phyloP scores from a whole-genome alignment of 2,797 vertebrate genomes.

The Anguilla marmorata region DNA sequence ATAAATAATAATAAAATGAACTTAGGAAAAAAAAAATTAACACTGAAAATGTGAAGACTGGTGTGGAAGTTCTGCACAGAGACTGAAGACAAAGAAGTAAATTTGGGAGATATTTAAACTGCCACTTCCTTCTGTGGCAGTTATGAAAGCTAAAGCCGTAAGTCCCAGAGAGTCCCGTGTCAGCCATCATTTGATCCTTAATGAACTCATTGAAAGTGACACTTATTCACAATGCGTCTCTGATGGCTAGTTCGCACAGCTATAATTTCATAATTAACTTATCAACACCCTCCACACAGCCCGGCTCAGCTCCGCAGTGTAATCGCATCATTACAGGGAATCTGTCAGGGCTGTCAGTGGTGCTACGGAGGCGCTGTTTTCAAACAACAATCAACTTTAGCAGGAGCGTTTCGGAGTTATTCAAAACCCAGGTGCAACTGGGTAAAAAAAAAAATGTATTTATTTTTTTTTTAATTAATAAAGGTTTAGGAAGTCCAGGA shows the following conservation, averaged over 20 bases:
- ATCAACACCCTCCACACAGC: not conserved
- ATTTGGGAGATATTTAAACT: slow-evolving; percentile 28
- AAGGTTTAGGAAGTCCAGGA: slow-evolving; percentile 3
- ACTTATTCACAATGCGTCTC: not conserved
- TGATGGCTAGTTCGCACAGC: not conserved
- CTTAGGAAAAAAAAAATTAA: not conserved
- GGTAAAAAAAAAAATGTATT: no score
- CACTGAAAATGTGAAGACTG: no score
- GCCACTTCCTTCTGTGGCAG: slow-evolving; percentile 26
- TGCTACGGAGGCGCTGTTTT: not conserved
- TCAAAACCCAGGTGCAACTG: not conserved
- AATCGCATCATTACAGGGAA: not conserved
- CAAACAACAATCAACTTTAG: not conserved
- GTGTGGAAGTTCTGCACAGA: not conserved
- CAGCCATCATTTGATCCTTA: not conserved
- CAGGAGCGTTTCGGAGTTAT: not conserved
- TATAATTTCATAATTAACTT: not conserved
- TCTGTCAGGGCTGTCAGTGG: not conserved
- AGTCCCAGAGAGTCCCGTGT: not conserved
- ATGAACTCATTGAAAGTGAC: not conserved
- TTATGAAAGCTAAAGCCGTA: slow-evolving; percentile 21
- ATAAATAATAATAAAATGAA: no score
- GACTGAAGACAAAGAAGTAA: not conserved
- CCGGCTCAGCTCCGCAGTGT: not conserved
- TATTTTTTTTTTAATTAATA: slow-evolving; percentile 35